Base-by-base conservation (phyloP, 2,888 invertebrate genomes). In the Troglohyphantes excavatus region DNA sequence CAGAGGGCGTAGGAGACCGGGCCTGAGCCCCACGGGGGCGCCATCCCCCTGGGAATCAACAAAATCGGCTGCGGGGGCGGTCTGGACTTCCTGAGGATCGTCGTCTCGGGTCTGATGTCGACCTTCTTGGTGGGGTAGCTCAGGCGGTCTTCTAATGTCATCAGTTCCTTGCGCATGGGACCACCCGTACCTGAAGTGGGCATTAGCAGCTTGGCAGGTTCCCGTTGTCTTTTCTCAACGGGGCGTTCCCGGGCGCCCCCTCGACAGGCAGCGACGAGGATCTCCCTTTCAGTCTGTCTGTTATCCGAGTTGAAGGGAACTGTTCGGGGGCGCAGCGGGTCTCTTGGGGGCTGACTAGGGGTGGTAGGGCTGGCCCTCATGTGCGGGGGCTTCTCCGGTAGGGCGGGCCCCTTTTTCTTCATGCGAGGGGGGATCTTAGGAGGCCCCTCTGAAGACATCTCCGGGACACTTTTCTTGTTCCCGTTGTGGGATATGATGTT, bases 1-100 rank as follows among this genome's bases (percentile, higher is more conserved):
- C 91, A 91, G 75, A 79, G 82, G 59, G 84, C 76, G 78, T 90
- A 90, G 75, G 91, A 86, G 61, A 90, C 67, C 61, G 90, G 82
- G 6, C 46, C 21, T 0, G 89, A 76, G 2, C 72, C 76, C 85
- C 90, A 84, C 17, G 65, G 53, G 13, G 53, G 23, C n/a, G 68
- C 27, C 67, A 81, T 39, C 21, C 59, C 70, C 17, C 81, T 39
- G 29, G 90, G 90, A 19, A 90, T 90, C 5, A 90, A 72, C 11
- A 90, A 21, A 19, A 90, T 23, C 0, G 87, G 87, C 59, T 85
- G 84, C n/a, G 43, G 19, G 82, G 59, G 9, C 21, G 72, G 26
- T 43, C 23, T 2, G 65, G n/a, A 17, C 13, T 26, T 11, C 9
- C 19, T n/a, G 33, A 33, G 2, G 63, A 33, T 43, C 27, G 59